Base-by-base conservation (phyloP, 2,888 invertebrate genomes). In the Boloria euphrosyne region DNA sequence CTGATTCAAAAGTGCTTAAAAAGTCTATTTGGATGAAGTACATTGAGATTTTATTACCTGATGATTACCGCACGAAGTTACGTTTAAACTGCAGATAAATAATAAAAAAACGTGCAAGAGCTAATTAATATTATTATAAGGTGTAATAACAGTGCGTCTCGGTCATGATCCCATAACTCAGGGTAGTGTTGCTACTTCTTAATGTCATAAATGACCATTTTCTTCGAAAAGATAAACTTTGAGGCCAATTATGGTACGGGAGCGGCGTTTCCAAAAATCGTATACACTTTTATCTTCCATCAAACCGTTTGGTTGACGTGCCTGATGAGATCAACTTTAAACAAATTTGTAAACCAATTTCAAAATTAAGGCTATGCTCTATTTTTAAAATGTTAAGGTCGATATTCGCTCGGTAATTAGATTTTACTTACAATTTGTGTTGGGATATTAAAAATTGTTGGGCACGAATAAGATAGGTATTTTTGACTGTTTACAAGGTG, bases 151-250 rank as follows among this genome's bases (percentile, higher is more conserved):
- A 50, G 31, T 22, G 49, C 13, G 18, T 18, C 3, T 17, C 16
- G 10, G 79, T 83, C 85, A 86, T 81, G 87, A 82, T 73, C 82
- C 76, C 85, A 82, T 86, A 85, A 83, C 73, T 87, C 81, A 83
- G 76, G 44, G 50, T 65, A 69, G 65, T 59, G 54, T 50, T 69
- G 85, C 84, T 85, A 83, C 86, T 77, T 73, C 81, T 79, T 78
- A 80, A 77, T 76, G 77, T 80, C 82, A 80, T 78, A 86, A 90
- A 88, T 84, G 87, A 83, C 87, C 87, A 86, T 83, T 83, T 91
- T 90, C 90, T 82, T 78, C 83, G 90, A 90, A 91, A 77, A 88
- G 86, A 89, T 90, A 88, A 90, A 85, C 76, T 82, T 82, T 83
- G 80, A 73, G 77, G 75, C 89, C 90, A 90, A 89, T 90, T 90